Conservation (phyloP, 2,888 invertebrate species). For the Pharmacophagus antenor region DNA sequence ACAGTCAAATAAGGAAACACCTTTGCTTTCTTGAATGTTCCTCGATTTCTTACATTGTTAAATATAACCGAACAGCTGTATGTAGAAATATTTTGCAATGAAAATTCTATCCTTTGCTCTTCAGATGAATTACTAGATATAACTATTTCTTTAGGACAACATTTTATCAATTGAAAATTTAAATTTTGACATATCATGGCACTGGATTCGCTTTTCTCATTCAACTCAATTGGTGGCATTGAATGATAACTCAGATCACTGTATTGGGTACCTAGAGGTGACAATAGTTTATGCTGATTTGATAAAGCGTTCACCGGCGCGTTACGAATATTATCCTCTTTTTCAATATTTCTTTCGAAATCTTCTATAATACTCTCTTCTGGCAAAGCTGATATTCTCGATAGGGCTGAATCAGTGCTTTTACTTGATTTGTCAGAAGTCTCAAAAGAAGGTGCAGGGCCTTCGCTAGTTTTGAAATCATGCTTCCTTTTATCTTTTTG, state of each 20-base stretch:
- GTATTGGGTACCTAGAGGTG: conserved; percentile 44
- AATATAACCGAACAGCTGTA: conserved; percentile 53
- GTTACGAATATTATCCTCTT: conserved; percentile 33
- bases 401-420: conserved; percentile 5
- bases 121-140: conserved; percentile 41
- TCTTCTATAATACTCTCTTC: conserved; percentile 35
- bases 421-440: conserved; percentile 7
- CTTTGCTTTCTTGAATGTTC: conserved; percentile 44
- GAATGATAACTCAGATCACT: conserved; percentile 39
- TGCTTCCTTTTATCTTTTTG: not conserved
- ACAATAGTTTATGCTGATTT: conserved; percentile 55
- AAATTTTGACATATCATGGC: conserved; percentile 41
- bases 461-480: conserved; percentile 8
- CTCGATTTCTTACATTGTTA: conserved; percentile 47
- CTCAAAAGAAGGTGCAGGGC: conserved; percentile 24
- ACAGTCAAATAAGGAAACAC: conserved; percentile 49
- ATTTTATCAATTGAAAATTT: conserved; percentile 43
- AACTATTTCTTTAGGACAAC: conserved; percentile 46
- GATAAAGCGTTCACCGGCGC: conserved; percentile 44
- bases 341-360: conserved; percentile 1
- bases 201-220: conserved; percentile 31
- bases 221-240: conserved; percentile 10
- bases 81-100: conserved; percentile 49
- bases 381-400: conserved; percentile 26
- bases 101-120: conserved; percentile 52